phyloP scores from a whole-genome alignment of 2,888 invertebrate species.

The Julus scanicus region DNA sequence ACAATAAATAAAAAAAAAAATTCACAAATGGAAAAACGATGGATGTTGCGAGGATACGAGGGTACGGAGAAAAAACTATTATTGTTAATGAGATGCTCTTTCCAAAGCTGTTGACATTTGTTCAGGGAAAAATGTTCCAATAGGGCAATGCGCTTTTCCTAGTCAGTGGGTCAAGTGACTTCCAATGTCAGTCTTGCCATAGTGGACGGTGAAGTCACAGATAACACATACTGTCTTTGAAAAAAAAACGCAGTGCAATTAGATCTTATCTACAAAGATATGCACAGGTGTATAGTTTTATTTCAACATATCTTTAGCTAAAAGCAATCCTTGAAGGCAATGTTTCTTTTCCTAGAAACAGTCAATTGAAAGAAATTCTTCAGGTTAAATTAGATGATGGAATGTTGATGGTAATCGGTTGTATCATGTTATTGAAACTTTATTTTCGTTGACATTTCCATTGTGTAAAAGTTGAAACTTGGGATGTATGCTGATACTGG shows the following conservation, averaged over 20 bases:
- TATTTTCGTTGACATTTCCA: no score
- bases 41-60: not conserved
- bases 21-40: not conserved
- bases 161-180: constrained; percentile 28
- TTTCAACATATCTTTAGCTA: not conserved
- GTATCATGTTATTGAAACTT: no score
- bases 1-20: not conserved
- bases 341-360: no score
- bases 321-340: not conserved
- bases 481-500: no score
- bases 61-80: not conserved
- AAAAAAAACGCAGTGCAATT: not conserved
- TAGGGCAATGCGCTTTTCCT: constrained; percentile 39
- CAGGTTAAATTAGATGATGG: no score
- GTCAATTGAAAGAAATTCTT: no score
- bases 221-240: not conserved
- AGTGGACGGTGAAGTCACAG: not conserved
- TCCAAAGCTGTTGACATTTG: constrained; percentile 1
- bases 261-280: not conserved
- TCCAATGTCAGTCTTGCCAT: not conserved
- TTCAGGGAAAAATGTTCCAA: not conserved
- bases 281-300: not conserved
- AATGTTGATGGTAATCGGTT: no score
- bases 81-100: constrained; percentile 35
- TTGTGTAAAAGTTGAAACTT: no score